Evolutionary conservation across 2,888 invertebrate genomes (phyloP).

Genomic region (Opisthograptis luteolata): DNA sequence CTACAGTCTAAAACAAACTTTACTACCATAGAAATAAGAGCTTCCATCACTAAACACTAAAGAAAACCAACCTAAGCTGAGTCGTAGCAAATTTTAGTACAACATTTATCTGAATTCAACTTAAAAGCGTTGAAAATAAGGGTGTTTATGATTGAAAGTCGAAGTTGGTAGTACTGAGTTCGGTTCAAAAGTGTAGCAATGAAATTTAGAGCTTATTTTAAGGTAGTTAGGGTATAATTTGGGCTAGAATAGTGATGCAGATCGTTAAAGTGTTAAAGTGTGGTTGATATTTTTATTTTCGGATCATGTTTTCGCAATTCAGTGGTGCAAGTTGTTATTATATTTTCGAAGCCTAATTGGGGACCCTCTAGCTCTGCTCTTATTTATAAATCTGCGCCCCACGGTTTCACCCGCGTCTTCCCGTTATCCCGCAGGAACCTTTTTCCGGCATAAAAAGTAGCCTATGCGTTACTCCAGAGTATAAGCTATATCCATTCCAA

Average conservation of each 20-base stretch:
- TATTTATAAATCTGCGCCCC: no score
- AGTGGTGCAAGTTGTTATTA: conserved; percentile 45
- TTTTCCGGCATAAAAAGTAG: no score
- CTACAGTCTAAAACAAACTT: conserved; percentile 26
- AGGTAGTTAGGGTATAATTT: conserved; percentile 7
- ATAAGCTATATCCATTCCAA: no score
- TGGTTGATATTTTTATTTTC: conserved; percentile 51
- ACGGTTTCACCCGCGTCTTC: no score
- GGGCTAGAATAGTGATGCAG: conserved; percentile 1
- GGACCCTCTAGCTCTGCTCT: neutral
- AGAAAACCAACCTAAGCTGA: neutral
- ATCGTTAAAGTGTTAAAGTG: conserved; percentile 40
- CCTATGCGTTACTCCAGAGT: no score
- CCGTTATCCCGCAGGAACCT: no score
- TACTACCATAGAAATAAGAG: conserved; percentile 2
- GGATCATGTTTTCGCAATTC: conserved; percentile 56
- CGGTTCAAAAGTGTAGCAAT: neutral
- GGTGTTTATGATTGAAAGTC: neutral
- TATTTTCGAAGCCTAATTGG: conserved; percentile 30
- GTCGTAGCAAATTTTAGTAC: conserved; percentile 3
- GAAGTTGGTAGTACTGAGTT: neutral
- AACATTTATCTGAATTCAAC: conserved; percentile 17
- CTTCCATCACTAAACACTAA: conserved; percentile 1
- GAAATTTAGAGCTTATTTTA: conserved; percentile 16
- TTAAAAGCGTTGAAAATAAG: conserved; percentile 18